Percentiles rank a stretch among this genome's conserved stretches.
These are phyloP conservation scores for Meandrina meandrites DNA, from an alignment of 92 coral and sea anemone genomes.

Conservation along the genomic window DNA sequence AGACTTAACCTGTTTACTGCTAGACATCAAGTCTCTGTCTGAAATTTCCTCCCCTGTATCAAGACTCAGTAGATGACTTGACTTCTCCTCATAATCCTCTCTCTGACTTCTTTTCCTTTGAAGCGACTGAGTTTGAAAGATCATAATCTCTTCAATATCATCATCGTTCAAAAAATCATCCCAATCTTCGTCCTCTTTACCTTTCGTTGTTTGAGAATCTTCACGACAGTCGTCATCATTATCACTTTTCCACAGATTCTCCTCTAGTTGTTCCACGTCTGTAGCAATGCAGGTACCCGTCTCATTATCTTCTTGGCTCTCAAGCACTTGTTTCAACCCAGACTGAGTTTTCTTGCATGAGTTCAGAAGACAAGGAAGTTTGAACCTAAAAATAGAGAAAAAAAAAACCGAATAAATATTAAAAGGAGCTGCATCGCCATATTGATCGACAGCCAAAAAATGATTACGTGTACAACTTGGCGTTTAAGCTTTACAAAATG, in stretches of 20 bases:
- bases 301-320: constrained; percentile 21
- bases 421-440: background rate
- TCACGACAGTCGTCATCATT: constrained; percentile 4
- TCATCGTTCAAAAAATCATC: constrained; percentile 74
- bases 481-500: background rate
- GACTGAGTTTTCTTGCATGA: constrained; percentile 46
- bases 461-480: background rate
- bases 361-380: constrained; percentile 50
- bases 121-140: constrained; percentile 78
- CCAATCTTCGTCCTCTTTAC: constrained; percentile 16
- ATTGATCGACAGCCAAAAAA: background rate
- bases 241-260: constrained; percentile 47
- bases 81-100: constrained; percentile 9
- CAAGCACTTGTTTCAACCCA: constrained; percentile 1
- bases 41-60: background rate
- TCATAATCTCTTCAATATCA: constrained; percentile 78
- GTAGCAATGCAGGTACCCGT: background rate
- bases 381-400: constrained; percentile 46
- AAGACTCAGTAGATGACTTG: background rate
- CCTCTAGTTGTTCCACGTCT: constrained; percentile 53
- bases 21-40: background rate
- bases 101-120: constrained; percentile 38
- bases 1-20: background rate
- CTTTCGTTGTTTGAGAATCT: background rate
- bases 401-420: background rate